Evolutionary conservation across 2,888 invertebrate genomes (phyloP), one percentile per base, ranked within the genome.

Genomic region (Isotomurus palustris): DNA sequence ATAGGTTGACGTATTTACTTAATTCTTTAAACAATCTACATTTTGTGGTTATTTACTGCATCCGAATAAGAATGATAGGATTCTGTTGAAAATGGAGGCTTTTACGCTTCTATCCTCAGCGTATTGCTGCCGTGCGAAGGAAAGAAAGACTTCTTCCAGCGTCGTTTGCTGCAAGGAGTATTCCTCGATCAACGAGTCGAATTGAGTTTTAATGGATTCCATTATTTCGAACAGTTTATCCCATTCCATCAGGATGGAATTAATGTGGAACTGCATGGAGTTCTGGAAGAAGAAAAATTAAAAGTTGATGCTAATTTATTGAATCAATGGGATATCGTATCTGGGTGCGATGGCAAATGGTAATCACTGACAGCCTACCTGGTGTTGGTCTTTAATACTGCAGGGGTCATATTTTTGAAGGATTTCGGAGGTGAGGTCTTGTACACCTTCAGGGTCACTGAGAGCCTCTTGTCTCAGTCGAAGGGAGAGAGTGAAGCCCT

Each of bases 401-500:
- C 56, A 56, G 17, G 56, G 49, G 10, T 56, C 12, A 35, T 49
- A 56, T 19, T 27, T n/a, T 17, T 48, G 3, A 22, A 4, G 21
- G 14, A 40, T 17, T 17, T 47, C 19, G 10, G 41, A 24, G 21
- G 35, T 17, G 45, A 19, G n/a, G 10, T 17, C 41, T 8, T 8
- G 10, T 8, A 14, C 8, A 17, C 8, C 19, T 8, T 19, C n/a
- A 17, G 45, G 14, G 10, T 43, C 12, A 2, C 14, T 75, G 74
- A 76, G 76, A 3, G 17, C 35, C 24, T 24, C 44, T 3, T 35
- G 47, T 24, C 45, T 59, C 2, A 64, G 48, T 50, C 61, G 62
- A 14, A 64, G 14, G 4, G 50, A 43, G 6, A 67, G 49, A n/a
- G 56, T 62, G 55, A 59, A 64, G 1, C 67, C 64, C 45, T 80